phyloP scores from a whole-genome alignment of 2,888 invertebrate species.

The Xestia rhomboidea region DNA sequence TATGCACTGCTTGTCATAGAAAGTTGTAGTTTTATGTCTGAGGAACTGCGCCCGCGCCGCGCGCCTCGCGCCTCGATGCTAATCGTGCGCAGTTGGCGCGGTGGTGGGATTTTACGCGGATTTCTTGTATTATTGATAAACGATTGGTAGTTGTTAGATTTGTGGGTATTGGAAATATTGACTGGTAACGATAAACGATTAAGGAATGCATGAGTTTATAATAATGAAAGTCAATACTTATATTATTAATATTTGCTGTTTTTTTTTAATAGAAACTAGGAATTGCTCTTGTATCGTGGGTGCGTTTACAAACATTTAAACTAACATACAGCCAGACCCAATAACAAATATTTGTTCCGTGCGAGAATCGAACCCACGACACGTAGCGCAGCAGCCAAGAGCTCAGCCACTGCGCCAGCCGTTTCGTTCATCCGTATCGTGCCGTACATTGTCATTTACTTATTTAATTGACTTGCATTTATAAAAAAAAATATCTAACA shows the following conservation, averaged over 20 bases:
- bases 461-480: not conserved
- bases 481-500: not conserved
- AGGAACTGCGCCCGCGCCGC: conserved; percentile 30
- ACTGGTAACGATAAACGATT: not conserved
- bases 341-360: no score
- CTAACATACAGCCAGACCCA: no score
- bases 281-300: no score
- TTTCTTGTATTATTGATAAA: conserved; percentile 37
- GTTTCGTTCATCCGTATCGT: no score
- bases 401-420: no score
- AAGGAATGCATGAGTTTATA: not conserved
- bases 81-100: conserved; percentile 22
- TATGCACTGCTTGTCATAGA: conserved; percentile 51
- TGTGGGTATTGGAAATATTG: conserved; percentile 13
- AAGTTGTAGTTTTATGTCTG: conserved; percentile 52
- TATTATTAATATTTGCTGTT: no score
- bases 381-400: no score
- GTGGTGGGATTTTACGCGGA: conserved; percentile 57
- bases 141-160: conserved; percentile 6
- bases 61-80: conserved; percentile 24
- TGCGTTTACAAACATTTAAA: no score
- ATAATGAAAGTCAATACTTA: not conserved
- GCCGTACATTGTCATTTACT: not conserved
- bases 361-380: no score
- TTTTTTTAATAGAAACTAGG: no score